phyloP scores from a whole-genome alignment of 2,888 invertebrate species.

The Lottia gigantea region DNA sequence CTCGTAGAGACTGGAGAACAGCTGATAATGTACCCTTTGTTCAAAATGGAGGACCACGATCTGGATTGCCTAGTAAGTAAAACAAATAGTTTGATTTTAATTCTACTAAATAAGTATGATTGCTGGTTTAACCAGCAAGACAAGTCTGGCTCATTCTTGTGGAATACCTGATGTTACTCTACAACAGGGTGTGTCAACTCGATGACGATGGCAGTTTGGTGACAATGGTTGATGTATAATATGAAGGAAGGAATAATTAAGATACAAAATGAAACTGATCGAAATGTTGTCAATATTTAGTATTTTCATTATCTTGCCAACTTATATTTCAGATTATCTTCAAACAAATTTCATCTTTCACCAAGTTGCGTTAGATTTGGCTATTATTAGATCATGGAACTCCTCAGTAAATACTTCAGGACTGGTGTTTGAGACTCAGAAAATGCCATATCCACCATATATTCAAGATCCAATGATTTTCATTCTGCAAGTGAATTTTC shows the following conservation, averaged over 20 bases:
- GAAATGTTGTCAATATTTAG: too few species aligned
- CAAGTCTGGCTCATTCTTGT: too few species aligned
- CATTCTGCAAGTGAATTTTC: constrained; percentile 77
- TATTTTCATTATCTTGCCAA: too few species aligned
- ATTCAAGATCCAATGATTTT: constrained; percentile 77
- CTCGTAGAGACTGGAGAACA: constrained; percentile 10
- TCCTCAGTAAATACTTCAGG: not conserved
- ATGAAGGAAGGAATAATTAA: too few species aligned
- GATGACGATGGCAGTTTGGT: too few species aligned
- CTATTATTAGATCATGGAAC: constrained; percentile 59
- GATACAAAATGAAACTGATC: too few species aligned
- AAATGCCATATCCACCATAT: constrained; percentile 82
- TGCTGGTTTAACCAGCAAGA: too few species aligned
- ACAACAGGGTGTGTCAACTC: too few species aligned
- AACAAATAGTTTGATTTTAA: too few species aligned
- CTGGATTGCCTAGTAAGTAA: not conserved
- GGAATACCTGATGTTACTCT: too few species aligned
- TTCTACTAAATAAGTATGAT: too few species aligned
- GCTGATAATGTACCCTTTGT: constrained; percentile 5
- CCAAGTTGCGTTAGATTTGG: constrained; percentile 73
- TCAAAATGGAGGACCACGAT: constrained; percentile 12
- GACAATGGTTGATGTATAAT: too few species aligned
- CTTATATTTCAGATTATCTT: constrained; percentile 71
- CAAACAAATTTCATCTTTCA: constrained; percentile 77
- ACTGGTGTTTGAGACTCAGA: constrained; percentile 69